Percentiles rank a stretch among this genome's conserved stretches.
Evolutionary conservation across 2,888 invertebrate species (phyloP).

Genomic region (Drosophila suboccidentalis): DNA sequence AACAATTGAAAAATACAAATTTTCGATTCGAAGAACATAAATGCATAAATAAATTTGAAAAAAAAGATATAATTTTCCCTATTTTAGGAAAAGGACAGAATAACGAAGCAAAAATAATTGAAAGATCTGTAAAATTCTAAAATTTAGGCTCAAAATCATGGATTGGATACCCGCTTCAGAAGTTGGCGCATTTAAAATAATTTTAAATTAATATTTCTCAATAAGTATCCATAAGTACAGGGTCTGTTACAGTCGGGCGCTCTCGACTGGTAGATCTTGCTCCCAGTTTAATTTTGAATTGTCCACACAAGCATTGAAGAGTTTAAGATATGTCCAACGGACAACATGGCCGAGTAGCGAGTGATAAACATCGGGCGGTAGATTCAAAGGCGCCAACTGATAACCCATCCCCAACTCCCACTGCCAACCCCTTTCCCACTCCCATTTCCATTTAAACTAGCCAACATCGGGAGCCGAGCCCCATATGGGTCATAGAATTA

Average conservation of each 20-base stretch:
- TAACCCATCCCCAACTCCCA: constrained; percentile 44
- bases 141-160: no score
- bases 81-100: no score
- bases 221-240: not conserved
- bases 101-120: no score
- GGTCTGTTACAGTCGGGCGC: not conserved
- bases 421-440: constrained; percentile 1
- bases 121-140: no score
- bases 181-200: no score
- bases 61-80: no score
- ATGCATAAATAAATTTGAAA: no score
- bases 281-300: constrained; percentile 2
- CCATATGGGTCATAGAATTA: constrained; percentile 71
- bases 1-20: not conserved
- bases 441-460: not conserved
- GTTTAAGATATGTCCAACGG: constrained; percentile 19
- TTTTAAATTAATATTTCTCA: no score
- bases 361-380: constrained; percentile 70
- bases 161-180: no score
- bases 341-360: constrained; percentile 43
- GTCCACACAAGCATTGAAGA: constrained; percentile 8
- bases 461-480: constrained; percentile 18
- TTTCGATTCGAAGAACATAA: not conserved
- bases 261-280: no score
- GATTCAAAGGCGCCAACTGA: constrained; percentile 76